These are phyloP conservation scores for Cuniculus paca DNA, from an alignment of 2,797 vertebrate genomes.

Conservation along the genomic window DNA sequence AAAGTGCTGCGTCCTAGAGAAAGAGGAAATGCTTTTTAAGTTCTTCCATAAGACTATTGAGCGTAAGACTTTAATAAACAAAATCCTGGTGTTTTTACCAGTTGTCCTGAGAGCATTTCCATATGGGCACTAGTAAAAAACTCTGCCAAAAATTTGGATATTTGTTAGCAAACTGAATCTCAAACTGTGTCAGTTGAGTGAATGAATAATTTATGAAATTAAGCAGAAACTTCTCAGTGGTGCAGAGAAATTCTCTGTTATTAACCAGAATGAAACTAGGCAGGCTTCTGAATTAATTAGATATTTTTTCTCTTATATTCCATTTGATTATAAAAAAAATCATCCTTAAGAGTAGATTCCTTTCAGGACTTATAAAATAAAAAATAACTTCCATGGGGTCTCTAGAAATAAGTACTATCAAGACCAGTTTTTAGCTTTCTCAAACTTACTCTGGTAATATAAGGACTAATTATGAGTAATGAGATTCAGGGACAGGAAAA, in stretches of 20 bases:
- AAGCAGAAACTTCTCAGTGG: slow-evolving; percentile 23
- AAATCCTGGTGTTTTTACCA: not conserved
- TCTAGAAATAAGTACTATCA: not conserved
- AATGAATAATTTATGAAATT: slow-evolving; percentile 65
- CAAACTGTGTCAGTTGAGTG: not conserved
- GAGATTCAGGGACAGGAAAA: not conserved
- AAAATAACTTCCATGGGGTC: not conserved
- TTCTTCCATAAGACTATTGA: not conserved
- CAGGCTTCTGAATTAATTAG: not conserved
- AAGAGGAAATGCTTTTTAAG: not conserved
- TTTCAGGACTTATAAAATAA: slow-evolving; percentile 26
- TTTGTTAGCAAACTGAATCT: slow-evolving; percentile 57
- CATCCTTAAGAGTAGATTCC: slow-evolving; percentile 10
- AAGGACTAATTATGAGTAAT: not conserved
- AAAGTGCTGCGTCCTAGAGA: not conserved
- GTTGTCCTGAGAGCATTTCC: not conserved
- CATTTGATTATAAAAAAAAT: slow-evolving; percentile 10
- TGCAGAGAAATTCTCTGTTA: slow-evolving; percentile 30
- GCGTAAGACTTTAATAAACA: slow-evolving; percentile 19
- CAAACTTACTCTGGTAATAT: not conserved
- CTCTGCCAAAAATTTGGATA: slow-evolving; percentile 5
- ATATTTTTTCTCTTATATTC: slow-evolving; percentile 22
- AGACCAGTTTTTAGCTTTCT: not conserved
- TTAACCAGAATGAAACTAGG: not conserved
- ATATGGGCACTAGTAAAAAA: not conserved